Base-by-base conservation (phyloP, 2,888 invertebrate genomes). In the Drosophila melanosoma region DNA sequence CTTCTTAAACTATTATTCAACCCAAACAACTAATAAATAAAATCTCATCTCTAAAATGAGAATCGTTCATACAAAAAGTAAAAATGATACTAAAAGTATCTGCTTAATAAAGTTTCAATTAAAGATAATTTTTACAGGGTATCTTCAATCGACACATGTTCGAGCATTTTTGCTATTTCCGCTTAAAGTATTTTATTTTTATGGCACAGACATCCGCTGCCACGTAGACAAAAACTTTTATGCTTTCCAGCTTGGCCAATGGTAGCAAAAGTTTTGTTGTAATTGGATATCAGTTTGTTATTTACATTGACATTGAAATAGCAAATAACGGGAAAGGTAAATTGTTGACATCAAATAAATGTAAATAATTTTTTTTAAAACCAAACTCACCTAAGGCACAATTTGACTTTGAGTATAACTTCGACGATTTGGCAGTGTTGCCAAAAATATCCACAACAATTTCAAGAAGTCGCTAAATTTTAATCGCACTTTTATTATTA, bases 191-290 rank as follows among this genome's bases (percentile, higher is more conserved):
- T 74, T 76, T 77, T 65, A 48, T 69, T 77, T 78, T 78, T 73
- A 83, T 89, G 66, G 70, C 60, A 59, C 69, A 62, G 70, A 81
- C 84, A 81, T 89, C 89, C 89, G 84, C 23, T 69, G 79, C 65
- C 52, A 62, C 57, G 72, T 67, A 71, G 82, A 87, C 71, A 61
- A 82, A 87, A 82, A 82, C 68, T 85, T 85, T 58, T 32, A 12
- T 32, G 12, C 60, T 45, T 51, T n/a, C 36, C 38, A 26, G 17
- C 15, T 58, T 58, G 51, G 53, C 26, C 10, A 38, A 42, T 10
- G 38, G 45, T n/a, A 35, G 8, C 5, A 20, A 53, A 36, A 10
- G n/a, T 26, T 26, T 38, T 26, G 56, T 29, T 56, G 38, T 38
- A 12, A 38, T n/a, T 17, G 36, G 23, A 26, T 36, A 54, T 8